Evolutionary conservation across 2,113 vertebrate species (phyloP).

Genomic region (Sigmodon hispidus): DNA sequence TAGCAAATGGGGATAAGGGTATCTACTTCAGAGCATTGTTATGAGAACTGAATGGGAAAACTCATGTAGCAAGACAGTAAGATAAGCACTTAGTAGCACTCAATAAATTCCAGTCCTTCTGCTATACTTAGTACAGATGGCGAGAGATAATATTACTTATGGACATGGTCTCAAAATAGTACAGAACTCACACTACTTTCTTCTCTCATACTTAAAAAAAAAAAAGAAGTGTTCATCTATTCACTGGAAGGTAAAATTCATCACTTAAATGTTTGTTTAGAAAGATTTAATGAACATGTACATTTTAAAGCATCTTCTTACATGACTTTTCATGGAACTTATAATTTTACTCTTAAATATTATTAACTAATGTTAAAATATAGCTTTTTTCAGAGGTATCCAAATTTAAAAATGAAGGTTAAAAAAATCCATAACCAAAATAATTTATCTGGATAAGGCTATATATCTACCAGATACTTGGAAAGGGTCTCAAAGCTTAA

Average conservation of each 20-base stretch:
- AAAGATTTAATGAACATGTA: not conserved
- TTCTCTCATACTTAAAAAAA: not conserved
- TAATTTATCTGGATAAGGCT: not conserved
- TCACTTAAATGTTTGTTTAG: not conserved
- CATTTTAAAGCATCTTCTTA: not conserved
- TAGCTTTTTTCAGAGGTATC: not conserved
- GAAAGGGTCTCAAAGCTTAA: not conserved
- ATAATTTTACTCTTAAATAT: not conserved
- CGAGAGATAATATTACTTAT: not conserved
- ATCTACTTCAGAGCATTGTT: not conserved
- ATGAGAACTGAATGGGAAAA: not conserved
- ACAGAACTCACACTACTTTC: fast-evolving
- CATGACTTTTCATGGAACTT: not conserved
- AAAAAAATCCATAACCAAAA: not conserved
- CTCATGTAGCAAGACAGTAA: not conserved
- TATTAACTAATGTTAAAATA: not conserved
- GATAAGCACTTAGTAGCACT: not conserved
- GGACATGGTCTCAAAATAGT: not conserved
- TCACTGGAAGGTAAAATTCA: not conserved
- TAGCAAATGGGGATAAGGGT: not conserved
- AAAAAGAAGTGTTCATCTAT: not conserved
- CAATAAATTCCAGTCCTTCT: not conserved
- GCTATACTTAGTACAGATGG: not conserved
- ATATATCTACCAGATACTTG: not conserved
- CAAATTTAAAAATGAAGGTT: not conserved